Conservation (phyloP, 23 tunicate genomes). For the Halocynthia roretzi region DNA sequence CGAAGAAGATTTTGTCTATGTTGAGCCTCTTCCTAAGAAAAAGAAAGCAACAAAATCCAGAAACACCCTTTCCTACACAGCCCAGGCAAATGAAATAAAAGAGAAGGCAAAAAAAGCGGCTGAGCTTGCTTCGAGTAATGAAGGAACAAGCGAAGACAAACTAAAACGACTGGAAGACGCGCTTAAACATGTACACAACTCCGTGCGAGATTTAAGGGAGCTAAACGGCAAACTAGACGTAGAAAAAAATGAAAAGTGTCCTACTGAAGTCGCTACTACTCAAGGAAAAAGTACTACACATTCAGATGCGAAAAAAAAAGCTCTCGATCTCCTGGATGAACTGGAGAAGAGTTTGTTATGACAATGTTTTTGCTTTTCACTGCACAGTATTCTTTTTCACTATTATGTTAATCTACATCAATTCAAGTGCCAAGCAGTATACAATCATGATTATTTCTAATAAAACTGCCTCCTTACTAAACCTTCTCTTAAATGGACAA, state of each 20-base stretch:
- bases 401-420: too few species aligned
- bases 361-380: background rate
- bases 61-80: too few species aligned
- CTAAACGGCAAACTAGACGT: slow-evolving; percentile 26
- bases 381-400: too few species aligned
- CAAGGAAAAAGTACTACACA: slow-evolving; percentile 3
- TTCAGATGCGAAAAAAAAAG: slow-evolving; percentile 12
- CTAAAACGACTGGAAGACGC: background rate
- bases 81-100: too few species aligned
- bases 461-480: too few species aligned
- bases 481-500: too few species aligned
- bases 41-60: too few species aligned
- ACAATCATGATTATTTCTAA: too few species aligned
- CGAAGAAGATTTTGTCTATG: too few species aligned
- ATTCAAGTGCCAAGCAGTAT: too few species aligned
- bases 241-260: slow-evolving; percentile 3
- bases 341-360: slow-evolving; percentile 32
- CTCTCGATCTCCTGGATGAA: slow-evolving; percentile 47
- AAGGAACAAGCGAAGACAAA: background rate
- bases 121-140: background rate
- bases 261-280: slow-evolving; percentile 2
- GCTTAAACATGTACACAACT: background rate
- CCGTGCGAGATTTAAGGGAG: slow-evolving; percentile 15
- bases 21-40: too few species aligned
- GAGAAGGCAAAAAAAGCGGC: background rate